Evolutionary conservation across 2,888 invertebrate species (phyloP).

Genomic region (Limnephilus rhombicus): DNA sequence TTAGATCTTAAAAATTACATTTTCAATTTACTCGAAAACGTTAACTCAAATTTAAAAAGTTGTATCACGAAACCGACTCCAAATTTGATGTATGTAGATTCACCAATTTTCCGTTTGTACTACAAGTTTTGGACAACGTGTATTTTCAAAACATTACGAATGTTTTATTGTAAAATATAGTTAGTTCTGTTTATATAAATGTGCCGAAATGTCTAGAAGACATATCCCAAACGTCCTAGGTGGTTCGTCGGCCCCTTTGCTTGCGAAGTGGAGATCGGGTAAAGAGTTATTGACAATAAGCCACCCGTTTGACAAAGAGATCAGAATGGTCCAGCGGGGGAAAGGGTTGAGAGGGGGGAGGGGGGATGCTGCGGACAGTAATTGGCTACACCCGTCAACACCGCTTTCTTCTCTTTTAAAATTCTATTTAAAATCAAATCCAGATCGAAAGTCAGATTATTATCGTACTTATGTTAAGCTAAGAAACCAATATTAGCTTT

Average conservation of each 20-base stretch:
- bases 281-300: constrained; percentile 60
- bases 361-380: constrained; percentile 40
- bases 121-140: neutral
- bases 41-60: too few species aligned
- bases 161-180: neutral
- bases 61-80: too few species aligned
- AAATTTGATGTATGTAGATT: too few species aligned
- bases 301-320: constrained; percentile 52
- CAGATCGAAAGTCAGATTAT: constrained; percentile 41
- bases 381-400: constrained; percentile 62
- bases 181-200: neutral
- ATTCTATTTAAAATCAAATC: constrained; percentile 55
- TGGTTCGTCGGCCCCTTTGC: constrained; percentile 62
- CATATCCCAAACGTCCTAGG: constrained; percentile 46
- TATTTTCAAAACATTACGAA: neutral
- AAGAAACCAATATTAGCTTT: constrained; percentile 20
- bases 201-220: neutral
- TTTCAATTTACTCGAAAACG: too few species aligned
- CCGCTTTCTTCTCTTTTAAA: constrained; percentile 38
- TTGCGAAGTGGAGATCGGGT: constrained; percentile 47
- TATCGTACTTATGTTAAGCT: neutral
- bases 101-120: too few species aligned
- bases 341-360: neutral
- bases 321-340: constrained; percentile 11
- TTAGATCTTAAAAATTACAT: too few species aligned